Percentiles rank a stretch among this genome's conserved stretches.
Evolutionary conservation across 2,888 invertebrate genomes (phyloP).

Genomic region (Synergus laeviventris): DNA sequence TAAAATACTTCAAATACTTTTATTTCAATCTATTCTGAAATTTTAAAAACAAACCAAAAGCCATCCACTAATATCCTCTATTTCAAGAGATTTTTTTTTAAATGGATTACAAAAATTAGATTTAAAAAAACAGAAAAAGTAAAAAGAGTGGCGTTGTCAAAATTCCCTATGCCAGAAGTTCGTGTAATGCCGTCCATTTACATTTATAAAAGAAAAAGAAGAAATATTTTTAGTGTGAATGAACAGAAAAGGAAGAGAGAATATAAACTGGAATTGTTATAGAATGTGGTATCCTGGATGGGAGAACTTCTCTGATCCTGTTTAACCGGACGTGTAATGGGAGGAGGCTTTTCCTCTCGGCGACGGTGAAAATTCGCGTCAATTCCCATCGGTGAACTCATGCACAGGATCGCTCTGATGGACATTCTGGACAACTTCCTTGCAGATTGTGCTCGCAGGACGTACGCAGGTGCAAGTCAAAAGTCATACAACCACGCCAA

Average conservation of each 20-base stretch:
- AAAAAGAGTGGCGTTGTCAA: too few relatives aligned
- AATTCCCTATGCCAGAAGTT: too few relatives aligned
- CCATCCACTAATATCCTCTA: too few relatives aligned
- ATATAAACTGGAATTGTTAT: not conserved
- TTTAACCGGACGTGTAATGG: constrained; percentile 34
- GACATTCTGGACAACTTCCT: not conserved
- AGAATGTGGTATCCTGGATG: not conserved
- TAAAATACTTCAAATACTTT: constrained; percentile 28
- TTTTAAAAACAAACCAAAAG: not conserved
- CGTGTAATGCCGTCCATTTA: too few relatives aligned
- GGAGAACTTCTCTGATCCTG: constrained; percentile 14
- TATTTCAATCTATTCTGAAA: not conserved
- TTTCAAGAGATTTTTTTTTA: too few relatives aligned
- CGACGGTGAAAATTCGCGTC: constrained; percentile 23
- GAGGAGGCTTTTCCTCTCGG: constrained; percentile 25
- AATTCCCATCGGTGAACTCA: constrained; percentile 14
- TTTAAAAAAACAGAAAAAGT: too few relatives aligned
- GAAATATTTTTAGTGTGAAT: too few relatives aligned
- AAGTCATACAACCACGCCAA: not conserved
- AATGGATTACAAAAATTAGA: too few relatives aligned
- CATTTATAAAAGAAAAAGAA: too few relatives aligned
- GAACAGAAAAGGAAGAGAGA: constrained; percentile 1
- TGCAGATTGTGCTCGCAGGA: constrained; percentile 11
- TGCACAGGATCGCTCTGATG: constrained; percentile 16
- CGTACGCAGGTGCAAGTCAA: not conserved